A percentile compares a stretch with the other conserved stretches of the same genome.
Conservation (phyloP, 2,888 invertebrate genomes). For the Malacosoma neustria region DNA sequence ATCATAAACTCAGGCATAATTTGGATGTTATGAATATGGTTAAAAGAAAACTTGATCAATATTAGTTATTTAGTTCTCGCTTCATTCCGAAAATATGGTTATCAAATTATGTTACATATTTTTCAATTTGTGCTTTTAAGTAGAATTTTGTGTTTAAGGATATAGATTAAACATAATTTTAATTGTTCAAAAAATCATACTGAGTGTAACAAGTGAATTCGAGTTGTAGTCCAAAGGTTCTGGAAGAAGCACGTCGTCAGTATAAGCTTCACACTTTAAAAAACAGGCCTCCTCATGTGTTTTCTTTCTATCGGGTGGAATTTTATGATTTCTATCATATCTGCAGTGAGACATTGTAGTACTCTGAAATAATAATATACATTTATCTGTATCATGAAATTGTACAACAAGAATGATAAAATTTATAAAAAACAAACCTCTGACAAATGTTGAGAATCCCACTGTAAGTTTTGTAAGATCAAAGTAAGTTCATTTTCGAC, state of each 20-base stretch:
- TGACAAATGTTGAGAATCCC: conserved; percentile 41
- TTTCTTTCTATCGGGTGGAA: conserved; percentile 25
- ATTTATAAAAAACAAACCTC: conserved; percentile 28
- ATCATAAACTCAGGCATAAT: no score
- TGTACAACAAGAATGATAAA: conserved; percentile 1
- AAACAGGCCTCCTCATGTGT: conserved; percentile 40
- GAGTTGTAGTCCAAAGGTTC: conserved; percentile 31
- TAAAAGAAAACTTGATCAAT: no score
- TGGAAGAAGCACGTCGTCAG: conserved; percentile 37
- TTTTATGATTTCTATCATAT: conserved; percentile 34
- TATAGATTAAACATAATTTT: no score
- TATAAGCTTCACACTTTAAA: conserved; percentile 35
- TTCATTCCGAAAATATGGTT: no score
- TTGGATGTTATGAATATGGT: no score
- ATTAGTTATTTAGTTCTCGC: no score
- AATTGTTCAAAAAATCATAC: conserved; percentile 35
- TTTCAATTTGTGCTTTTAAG: no score
- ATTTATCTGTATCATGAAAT: conserved; percentile 1
- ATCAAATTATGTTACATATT: no score
- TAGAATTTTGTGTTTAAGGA: no score
- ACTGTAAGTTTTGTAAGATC: conserved; percentile 53
- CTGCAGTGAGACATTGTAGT: conserved; percentile 28
- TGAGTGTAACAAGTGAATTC: conserved; percentile 37
- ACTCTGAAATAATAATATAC: conserved; percentile 25
- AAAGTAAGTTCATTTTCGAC: conserved; percentile 47